These are phyloP conservation scores for Cassiopea xamachana DNA, from an alignment of 30 jellyfish, hydroid and myxozoan species.

Conservation along the genomic window DNA sequence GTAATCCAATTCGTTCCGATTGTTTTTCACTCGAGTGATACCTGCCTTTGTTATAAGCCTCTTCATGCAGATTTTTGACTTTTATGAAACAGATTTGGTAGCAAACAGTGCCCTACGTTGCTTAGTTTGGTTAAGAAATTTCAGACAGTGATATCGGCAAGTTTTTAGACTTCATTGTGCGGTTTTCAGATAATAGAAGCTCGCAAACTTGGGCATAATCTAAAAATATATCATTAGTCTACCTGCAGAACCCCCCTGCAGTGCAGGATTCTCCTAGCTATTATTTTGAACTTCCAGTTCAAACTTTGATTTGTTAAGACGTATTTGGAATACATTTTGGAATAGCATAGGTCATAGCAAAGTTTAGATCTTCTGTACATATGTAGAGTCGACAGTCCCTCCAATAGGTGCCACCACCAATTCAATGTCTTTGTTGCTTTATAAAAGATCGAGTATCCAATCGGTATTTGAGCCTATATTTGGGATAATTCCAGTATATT, in stretches of 20 bases:
- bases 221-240: background rate
- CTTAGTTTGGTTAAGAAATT: background rate
- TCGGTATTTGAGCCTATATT: too few relatives aligned
- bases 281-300: too few relatives aligned
- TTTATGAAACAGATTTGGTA: background rate
- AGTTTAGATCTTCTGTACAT: too few relatives aligned
- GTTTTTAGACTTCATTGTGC: constrained; percentile 18
- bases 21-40: background rate
- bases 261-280: too few relatives aligned
- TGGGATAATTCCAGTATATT: too few relatives aligned
- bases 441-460: too few relatives aligned
- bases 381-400: too few relatives aligned
- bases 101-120: background rate
- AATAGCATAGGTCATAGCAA: too few relatives aligned
- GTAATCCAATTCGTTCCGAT: background rate
- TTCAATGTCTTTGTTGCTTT: too few relatives aligned
- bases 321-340: too few relatives aligned
- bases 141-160: background rate
- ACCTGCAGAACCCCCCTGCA: background rate
- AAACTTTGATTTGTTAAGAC: too few relatives aligned
- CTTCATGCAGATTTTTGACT: background rate
- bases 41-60: background rate
- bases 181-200: constrained; percentile 23
- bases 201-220: background rate
- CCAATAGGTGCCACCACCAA: too few relatives aligned